phyloP scores from a whole-genome alignment of 37 sponge, comb jelly and placozoan species.

The Chondrilla cf. caribensis region DNA sequence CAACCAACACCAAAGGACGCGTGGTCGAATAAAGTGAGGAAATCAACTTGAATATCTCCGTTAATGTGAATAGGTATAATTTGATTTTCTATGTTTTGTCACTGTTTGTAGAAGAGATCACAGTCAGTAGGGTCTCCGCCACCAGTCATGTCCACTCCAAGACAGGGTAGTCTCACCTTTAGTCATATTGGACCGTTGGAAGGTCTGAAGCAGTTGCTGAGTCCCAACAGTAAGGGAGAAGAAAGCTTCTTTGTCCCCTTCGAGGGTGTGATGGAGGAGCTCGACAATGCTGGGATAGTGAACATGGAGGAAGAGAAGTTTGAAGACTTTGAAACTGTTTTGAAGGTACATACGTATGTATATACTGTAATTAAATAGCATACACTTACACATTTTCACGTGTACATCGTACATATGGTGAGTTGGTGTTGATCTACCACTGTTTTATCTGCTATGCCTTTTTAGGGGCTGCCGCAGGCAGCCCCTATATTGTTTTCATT shows the following conservation, averaged over 20 bases:
- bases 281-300: background rate
- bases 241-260: background rate
- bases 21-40: too few species aligned
- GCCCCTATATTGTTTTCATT: too few species aligned
- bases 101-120: background rate
- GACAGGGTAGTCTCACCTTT: background rate
- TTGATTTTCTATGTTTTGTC: too few species aligned
- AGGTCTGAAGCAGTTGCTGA: background rate
- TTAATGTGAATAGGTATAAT: too few species aligned
- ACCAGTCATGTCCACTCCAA: background rate
- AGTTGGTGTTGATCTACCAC: too few species aligned
- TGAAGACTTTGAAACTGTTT: background rate
- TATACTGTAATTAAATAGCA: too few species aligned
- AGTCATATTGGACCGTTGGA: background rate
- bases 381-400: too few species aligned
- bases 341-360: background rate
- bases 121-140: background rate
- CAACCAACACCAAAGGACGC: too few species aligned
- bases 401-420: too few species aligned
- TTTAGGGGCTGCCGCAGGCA: too few species aligned
- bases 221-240: background rate
- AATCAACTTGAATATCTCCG: too few species aligned
- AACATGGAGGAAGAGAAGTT: background rate
- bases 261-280: conserved; percentile 13
- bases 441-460: too few species aligned